Percentiles rank a stretch among this genome's conserved stretches.
phyloP scores from a whole-genome alignment of 2,113 vertebrate species.

The Dipodomys spectabilis region DNA sequence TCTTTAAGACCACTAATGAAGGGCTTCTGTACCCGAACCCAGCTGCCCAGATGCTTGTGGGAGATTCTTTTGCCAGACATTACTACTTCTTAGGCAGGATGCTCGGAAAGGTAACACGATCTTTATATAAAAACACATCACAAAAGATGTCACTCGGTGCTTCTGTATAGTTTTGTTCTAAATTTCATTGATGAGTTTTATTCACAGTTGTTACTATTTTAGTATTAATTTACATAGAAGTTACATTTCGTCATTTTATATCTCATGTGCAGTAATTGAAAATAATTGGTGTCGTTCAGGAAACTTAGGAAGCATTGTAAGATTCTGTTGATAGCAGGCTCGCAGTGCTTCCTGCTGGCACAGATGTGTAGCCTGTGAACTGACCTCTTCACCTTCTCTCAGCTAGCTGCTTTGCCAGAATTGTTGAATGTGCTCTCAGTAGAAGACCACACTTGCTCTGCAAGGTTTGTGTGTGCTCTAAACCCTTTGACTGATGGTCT shows the following conservation, averaged over 20 bases:
- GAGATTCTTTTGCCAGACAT: slow-evolving; percentile 95
- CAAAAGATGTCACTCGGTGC: background rate
- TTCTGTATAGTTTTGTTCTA: background rate
- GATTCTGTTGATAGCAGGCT: background rate
- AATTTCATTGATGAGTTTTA: background rate
- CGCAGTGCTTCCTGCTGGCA: background rate
- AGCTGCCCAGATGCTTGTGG: slow-evolving; percentile 95
- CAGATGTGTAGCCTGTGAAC: background rate
- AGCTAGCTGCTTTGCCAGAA: no score
- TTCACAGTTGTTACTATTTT: background rate
- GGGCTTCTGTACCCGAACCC: slow-evolving; percentile 97
- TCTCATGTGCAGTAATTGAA: no score
- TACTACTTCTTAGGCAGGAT: slow-evolving; percentile 99
- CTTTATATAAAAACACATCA: background rate
- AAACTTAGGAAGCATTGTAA: background rate
- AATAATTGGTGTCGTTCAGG: accelerated
- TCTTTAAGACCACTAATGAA: slow-evolving; percentile 98
- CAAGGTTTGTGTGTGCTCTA: no score
- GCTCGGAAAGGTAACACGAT: slow-evolving; percentile 94
- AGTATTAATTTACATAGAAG: background rate
- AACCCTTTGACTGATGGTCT: no score
- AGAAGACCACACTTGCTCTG: no score
- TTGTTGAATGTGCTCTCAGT: no score
- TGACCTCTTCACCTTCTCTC: background rate
- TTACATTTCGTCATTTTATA: background rate